Conservation (phyloP, 2,888 invertebrate genomes). For the Rhopalosiphum nymphaeae region DNA sequence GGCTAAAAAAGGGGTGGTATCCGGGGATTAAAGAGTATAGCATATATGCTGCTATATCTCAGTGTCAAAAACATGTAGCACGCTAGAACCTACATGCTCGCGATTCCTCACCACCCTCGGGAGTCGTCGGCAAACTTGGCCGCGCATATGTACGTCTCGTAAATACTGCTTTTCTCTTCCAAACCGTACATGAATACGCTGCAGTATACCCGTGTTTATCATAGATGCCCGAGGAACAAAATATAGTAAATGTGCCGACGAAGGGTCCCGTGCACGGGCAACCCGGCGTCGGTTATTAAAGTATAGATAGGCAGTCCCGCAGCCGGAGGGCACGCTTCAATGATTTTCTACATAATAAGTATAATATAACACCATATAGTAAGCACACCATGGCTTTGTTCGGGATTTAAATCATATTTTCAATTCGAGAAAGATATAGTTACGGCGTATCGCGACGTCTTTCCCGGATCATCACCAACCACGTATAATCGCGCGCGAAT, state of each 20-base stretch:
- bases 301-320: background rate
- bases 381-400: background rate
- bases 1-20: background rate
- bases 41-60: background rate
- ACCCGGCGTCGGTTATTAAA: background rate
- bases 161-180: background rate
- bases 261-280: background rate
- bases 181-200: background rate
- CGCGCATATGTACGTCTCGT: background rate
- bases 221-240: background rate
- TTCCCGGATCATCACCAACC: background rate
- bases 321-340: background rate
- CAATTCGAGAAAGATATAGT: background rate
- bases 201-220: background rate
- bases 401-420: background rate
- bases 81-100: background rate
- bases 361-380: background rate
- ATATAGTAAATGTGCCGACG: background rate
- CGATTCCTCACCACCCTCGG: background rate
- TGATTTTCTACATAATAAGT: background rate
- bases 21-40: background rate
- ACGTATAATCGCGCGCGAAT: background rate
- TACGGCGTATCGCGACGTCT: background rate
- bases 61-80: background rate
- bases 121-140: background rate